Base-by-base conservation (phyloP, 2,888 invertebrate genomes). In the Drosophila quinaria region DNA sequence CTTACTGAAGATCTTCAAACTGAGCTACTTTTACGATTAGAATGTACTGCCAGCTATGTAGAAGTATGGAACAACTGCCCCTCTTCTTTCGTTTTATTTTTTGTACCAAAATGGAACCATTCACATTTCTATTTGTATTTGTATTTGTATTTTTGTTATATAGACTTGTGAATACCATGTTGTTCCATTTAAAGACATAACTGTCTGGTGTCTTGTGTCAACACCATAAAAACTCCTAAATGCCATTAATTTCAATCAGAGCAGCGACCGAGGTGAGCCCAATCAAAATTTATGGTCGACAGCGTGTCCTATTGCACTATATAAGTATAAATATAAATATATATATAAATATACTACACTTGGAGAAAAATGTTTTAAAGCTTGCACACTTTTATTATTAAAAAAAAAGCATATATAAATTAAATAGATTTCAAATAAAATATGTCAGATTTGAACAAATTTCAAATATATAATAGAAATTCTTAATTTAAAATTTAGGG, bases 241-340 rank as follows among this genome's bases (percentile, higher is more conserved):
- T 65, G 63, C 71, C 80, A 80, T 81, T 72, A 68, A 78, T 80
- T 72, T 80, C 80, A 80, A 80, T 80, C 74, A 67, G 66, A 56
- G 65, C 31, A 37, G 15, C 11, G 58, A 50, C 25, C 60, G 70
- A 76, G 74, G 70, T 64, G 64, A 46, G 54, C 31, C 44, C 63
- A 60, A 63, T 74, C 56, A 64, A 67, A 74, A 77, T 70, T 58
- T 70, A 80, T 80, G 80, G 25, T 42, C 52, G 46, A 56, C 65
- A 64, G 71, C 71, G 68, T 79, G 67, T 71, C 67, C 68, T 65
- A 71, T 63, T 69, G 79, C 75, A 55, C 72, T 66, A 52, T 39
- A 49, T 35, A 44, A 15, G 35, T 13, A 44, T 31, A 33, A 8
- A 25, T 25, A 11, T 10, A 15, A 15, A 11, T 22, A 11, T 37